Base-by-base conservation (phyloP, 2,113 vertebrate genomes). In the Gallinago paraguaiae region DNA sequence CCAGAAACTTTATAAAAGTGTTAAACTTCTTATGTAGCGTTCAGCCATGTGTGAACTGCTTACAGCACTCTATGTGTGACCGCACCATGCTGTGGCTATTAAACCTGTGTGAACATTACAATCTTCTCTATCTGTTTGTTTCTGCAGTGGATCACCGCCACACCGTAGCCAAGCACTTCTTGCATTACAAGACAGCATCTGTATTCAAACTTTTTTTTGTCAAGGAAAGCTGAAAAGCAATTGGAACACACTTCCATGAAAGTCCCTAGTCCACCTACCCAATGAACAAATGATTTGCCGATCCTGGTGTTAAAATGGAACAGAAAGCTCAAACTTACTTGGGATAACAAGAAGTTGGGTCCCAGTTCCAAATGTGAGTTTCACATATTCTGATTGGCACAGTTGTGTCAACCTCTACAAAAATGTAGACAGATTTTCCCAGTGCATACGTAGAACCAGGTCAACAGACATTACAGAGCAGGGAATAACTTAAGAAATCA, bases 291-390 rank as follows among this genome's bases (percentile, higher is more conserved):
- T 56, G 4, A 50, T 61, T 46, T 61, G 4, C 10, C 8, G 60
- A 0, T 33, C 64, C 41, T 65, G 18, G 23, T 53, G 28, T 68
- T 68, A n/a, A 59, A 17, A 10, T 1, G 17, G n/a, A 79, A 35
- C 14, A 41, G 30, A 69, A 41, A 59, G 17, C 39, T 82, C 70
- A 57, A 30, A 37, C 94, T 96, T 92, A 98, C 96, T 93, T 68
- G 90, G 92, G 56, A 17, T 94, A 27, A 98, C 92, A 35, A 96
- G 72, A 41, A 98, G 94, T 18, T 77, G 7, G 9, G 96, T 97
- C 8, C 97, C 97, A 50, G 87, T 86, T 90, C 96, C 97, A 97
- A 98, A 97, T 3, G 46, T 70, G 43, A 61, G 25, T 86, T 88
- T 95, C 4, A 0, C 5, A 19, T 79, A 93, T 41, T 86, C 85